Base-by-base conservation (phyloP, 2,797 vertebrate genomes). In the Bryconaethiops microstoma region DNA sequence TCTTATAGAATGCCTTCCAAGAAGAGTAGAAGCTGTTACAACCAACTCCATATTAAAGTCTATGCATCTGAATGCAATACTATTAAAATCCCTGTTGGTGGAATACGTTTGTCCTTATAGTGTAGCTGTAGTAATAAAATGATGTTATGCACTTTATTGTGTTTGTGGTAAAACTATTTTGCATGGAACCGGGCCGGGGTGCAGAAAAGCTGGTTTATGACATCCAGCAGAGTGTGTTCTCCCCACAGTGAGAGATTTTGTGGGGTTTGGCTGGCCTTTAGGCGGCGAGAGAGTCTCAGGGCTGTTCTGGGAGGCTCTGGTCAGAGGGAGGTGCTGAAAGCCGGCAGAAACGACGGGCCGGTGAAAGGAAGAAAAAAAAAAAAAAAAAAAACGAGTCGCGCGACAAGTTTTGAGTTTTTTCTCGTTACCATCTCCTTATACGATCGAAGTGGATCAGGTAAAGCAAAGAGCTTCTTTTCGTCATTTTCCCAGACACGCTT, bases 331-430 rank as follows among this genome's bases (percentile, higher is more conserved):
- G 82, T 21, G 84, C 78, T 75, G 50, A 64, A 71, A 76, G 72
- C 84, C 86, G 84, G 86, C 74, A 67, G 73, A 72, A 78, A 60
- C 60, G 69, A 78, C 16, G 76, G 81, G 70, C 73, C 82, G 82
- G 79, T 67, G 8, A 21, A 67, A 42, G 67, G 7, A 52, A 25
- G 79, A 75, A 71, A 55, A 75, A 65, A 80, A 48, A 2, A n/a
- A n/a, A 52, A 25, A 77, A 75, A 71, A 55, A 75, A 65, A 80
- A 10, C 13, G 29, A 35, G 14, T 25, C 23, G 19, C 1, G 16
- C 17, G 12, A 64, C 29, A 72, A 74, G 52, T 72, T 65, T 57
- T 4, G 23, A 12, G 39, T 14, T 57, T 19, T 35, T 54, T 21
- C 57, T 65, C 59, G 16, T 2, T 23, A 25, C 13, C 52, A 1